These are phyloP conservation scores for Pseudomyrmex gracilis DNA, from an alignment of 1,140 invertebrate genomes.

Conservation along the genomic window DNA sequence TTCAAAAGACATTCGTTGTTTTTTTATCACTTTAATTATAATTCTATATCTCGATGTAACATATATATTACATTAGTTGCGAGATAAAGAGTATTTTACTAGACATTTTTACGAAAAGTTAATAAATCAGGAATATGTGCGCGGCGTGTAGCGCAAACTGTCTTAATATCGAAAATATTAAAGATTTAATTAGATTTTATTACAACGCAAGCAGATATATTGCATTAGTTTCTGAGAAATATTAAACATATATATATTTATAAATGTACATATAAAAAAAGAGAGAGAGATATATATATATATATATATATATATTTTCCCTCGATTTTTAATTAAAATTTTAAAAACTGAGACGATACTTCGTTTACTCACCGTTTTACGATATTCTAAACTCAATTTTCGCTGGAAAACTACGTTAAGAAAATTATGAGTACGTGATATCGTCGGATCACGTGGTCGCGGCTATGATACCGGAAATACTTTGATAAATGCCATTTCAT, in stretches of 20 bases:
- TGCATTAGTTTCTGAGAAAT: too few species aligned
- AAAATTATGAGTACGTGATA: conserved; percentile 57
- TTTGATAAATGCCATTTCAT: conserved; percentile 76
- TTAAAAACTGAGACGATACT: conserved; percentile 14
- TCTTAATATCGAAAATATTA: conserved; percentile 32
- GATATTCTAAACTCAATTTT: conserved; percentile 47
- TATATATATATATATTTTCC: conserved; percentile 20
- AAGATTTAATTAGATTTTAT: conserved; percentile 57
- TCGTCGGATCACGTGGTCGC: conserved; percentile 62
- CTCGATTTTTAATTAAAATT: conserved; percentile 53
- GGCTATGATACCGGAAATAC: conserved; percentile 47
- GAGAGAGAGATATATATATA: too few species aligned
- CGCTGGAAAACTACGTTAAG: background rate
- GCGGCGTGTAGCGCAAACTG: conserved; percentile 12
- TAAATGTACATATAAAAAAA: too few species aligned
- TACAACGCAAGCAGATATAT: conserved; percentile 7
- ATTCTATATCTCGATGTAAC: background rate
- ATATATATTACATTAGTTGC: background rate
- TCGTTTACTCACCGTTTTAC: background rate
- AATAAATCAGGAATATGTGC: conserved; percentile 42
- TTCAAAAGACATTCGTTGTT: background rate
- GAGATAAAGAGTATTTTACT: background rate
- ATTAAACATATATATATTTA: conserved; percentile 14
- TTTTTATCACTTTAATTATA: conserved; percentile 7
- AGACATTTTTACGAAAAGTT: conserved; percentile 13